Evolutionary conservation across 2,113 vertebrate species (phyloP), one percentile per base, ranked within the genome.

Genomic region (Sinocyclocheilus maitianheensis): DNA sequence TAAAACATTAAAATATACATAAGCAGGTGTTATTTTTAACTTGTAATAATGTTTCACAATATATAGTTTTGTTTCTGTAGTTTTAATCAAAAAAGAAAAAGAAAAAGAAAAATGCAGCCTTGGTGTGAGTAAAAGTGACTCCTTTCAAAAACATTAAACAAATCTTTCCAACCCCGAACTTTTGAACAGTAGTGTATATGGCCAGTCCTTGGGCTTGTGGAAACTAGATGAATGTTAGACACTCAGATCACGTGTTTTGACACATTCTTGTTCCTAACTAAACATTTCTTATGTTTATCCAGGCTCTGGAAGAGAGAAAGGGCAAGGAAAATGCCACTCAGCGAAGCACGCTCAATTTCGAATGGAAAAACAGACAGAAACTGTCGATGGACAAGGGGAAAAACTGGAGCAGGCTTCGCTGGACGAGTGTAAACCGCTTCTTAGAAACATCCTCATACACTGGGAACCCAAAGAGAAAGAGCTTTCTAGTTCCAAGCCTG

Each of bases 261-360:
- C 24, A 71, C 51, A 34, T 46, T 81, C 3, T 24, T 81, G 37
- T 60, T 78, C 51, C 77, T 46, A 62, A 46, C 6, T 53, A 78
- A 85, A 79, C 63, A 40, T 51, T 40, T 34, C n/a, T 55, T 78
- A 13, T 85, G 14, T 81, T 88, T 62, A 74, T 26, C 69, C 90
- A 99, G 97, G 92, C 83, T 91, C 92, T 3, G 91, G 92, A 55
- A 96, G 93, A 91, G 95, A 95, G 40, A 96, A 93, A 88, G 90
- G 81, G 81, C 92, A 90, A 88, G 87, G 88, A 4, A 90, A 90
- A 30, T 43, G 30, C 43, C 90, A 83, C 0, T 51, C 88, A 84
- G 90, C 90, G 84, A 91, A 76, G 62, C 48, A 85, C 30, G 9
- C 5, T 78, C 83, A 84, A 8, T 37, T 4, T 0, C 75, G 22